Conservation (phyloP, 1,140 invertebrate species). For the Nephila pilipes region DNA sequence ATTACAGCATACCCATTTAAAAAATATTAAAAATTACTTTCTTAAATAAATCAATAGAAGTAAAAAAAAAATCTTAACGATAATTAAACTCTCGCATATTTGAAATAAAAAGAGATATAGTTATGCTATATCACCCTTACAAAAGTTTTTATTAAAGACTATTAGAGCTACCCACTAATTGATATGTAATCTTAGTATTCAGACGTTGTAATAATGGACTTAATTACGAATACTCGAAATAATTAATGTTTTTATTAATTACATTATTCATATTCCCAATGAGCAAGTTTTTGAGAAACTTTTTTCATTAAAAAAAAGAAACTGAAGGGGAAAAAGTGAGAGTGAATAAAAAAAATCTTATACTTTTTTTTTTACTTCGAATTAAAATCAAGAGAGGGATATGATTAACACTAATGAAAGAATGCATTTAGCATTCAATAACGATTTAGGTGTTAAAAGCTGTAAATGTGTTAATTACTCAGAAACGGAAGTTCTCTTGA, state of each 20-base stretch:
- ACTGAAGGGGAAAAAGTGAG: background rate
- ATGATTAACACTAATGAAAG: constrained; percentile 73
- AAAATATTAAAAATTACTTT: background rate
- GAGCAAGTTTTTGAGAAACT: constrained; percentile 57
- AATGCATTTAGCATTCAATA: constrained; percentile 74
- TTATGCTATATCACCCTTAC: background rate
- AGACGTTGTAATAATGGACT: constrained; percentile 59
- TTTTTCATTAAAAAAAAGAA: constrained; percentile 43
- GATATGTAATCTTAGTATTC: constrained; percentile 69
- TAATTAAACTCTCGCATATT: constrained; percentile 4
- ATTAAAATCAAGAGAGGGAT: constrained; percentile 59
- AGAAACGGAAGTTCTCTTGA: constrained; percentile 5
- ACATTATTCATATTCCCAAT: constrained; percentile 62
- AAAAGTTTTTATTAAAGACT: constrained; percentile 49
- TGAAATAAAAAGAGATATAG: constrained; percentile 28
- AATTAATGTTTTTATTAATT: constrained; percentile 75
- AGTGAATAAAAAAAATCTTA: background rate
- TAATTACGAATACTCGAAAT: constrained; percentile 70
- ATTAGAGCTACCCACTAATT: constrained; percentile 31
- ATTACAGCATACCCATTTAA: background rate
- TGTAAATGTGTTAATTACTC: constrained; percentile 72
- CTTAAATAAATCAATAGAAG: background rate
- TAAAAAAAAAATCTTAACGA: background rate
- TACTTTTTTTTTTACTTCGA: constrained; percentile 20
- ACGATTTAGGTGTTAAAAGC: constrained; percentile 65